A percentile compares a stretch with the other conserved stretches of the same genome.
Conservation (phyloP, 2,113 vertebrate genomes). For the Bambusicola thoracicus region DNA sequence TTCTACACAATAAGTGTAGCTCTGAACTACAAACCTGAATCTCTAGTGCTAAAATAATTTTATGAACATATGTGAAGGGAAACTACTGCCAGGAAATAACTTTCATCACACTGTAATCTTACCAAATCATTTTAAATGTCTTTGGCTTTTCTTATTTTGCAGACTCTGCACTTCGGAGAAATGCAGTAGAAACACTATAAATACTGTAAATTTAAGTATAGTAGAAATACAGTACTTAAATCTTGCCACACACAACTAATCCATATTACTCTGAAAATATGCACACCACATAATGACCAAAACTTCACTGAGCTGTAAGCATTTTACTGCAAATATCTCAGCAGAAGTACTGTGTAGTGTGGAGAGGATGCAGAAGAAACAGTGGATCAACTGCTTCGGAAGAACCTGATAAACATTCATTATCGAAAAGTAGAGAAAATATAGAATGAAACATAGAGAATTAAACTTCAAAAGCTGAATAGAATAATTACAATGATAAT, state of each 20-base stretch:
- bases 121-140: not conserved
- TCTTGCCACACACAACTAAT: not conserved
- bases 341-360: not conserved
- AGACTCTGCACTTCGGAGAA: not conserved
- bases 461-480: not conserved
- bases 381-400: not conserved
- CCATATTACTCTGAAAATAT: not conserved
- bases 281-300: not conserved
- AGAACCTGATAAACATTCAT: not conserved
- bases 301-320: not conserved
- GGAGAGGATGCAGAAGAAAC: not conserved
- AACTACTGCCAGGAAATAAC: not conserved
- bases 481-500: not conserved
- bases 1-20: not conserved
- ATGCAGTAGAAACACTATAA: not conserved
- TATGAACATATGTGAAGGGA: not conserved
- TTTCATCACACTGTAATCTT: not conserved
- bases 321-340: not conserved
- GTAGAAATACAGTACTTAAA: not conserved
- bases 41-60: not conserved
- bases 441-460: not conserved
- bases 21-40: not conserved
- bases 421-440: not conserved
- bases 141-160: not conserved
- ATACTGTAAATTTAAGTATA: not conserved